phyloP scores from a whole-genome alignment of 2,797 vertebrate species.

The Gadopsis bispinosus region DNA sequence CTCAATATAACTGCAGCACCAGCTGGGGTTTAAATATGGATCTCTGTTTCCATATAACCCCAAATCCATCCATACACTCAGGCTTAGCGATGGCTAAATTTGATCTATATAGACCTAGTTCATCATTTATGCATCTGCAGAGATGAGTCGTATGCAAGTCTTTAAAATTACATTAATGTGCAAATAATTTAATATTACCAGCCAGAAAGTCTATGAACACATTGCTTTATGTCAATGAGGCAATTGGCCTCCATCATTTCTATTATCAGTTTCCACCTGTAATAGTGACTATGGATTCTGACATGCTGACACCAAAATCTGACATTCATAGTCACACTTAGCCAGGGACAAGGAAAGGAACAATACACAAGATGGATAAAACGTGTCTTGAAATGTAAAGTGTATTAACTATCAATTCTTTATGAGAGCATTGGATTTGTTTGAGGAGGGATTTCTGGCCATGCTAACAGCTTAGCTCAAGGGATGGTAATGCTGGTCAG shows the following conservation, averaged over 20 bases:
- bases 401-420: too few relatives aligned
- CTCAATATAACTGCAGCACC: slow-evolving; percentile 20
- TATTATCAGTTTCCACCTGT: not conserved
- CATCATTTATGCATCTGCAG: not conserved
- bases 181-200: not conserved
- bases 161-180: not conserved
- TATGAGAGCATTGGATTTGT: not conserved
- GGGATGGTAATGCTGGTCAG: not conserved
- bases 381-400: not conserved
- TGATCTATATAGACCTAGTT: not conserved
- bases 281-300: not conserved
- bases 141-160: not conserved
- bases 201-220: not conserved
- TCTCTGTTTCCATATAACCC: not conserved
- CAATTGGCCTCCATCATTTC: not conserved
- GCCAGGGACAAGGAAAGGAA: not conserved
- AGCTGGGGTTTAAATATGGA: slow-evolving; percentile 1
- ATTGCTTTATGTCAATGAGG: not conserved
- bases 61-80: not conserved
- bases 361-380: not conserved
- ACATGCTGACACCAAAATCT: not conserved
- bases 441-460: not conserved
- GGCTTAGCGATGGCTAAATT: not conserved
- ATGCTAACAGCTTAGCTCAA: not conserved
- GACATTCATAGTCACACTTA: not conserved